Evolutionary conservation across 2,113 vertebrate genomes (phyloP).

Genomic region (Bostrychus sinensis): DNA sequence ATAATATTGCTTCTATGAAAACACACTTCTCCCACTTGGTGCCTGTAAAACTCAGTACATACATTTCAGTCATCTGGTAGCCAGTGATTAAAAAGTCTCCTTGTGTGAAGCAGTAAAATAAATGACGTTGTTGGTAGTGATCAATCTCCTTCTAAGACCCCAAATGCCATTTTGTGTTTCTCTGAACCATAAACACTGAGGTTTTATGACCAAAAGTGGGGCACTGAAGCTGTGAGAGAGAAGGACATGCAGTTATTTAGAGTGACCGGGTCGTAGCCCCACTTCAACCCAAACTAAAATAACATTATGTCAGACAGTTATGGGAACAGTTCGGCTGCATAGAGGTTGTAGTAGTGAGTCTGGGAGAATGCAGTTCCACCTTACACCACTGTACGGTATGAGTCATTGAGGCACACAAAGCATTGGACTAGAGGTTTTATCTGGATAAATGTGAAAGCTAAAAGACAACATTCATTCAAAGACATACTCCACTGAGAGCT

Average conservation of each 20-base stretch:
- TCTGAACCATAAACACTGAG: slow-evolving; percentile 46
- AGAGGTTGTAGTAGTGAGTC: slow-evolving; percentile 13
- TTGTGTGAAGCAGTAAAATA: slow-evolving; percentile 18
- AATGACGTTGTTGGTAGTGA: slow-evolving; percentile 13
- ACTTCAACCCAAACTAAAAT: slow-evolving; percentile 62
- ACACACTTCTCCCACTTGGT: neutral
- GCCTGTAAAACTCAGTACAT: neutral
- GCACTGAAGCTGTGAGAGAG: slow-evolving; percentile 44
- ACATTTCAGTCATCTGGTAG: slow-evolving; percentile 16
- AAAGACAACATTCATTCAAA: slow-evolving; percentile 17
- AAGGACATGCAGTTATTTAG: slow-evolving; percentile 45
- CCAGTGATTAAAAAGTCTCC: slow-evolving; percentile 30
- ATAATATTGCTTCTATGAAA: neutral
- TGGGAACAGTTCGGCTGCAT: slow-evolving; percentile 54
- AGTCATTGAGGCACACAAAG: slow-evolving; percentile 13
- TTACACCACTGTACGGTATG: neutral
- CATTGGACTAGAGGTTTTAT: too few relatives aligned
- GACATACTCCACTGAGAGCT: neutral
- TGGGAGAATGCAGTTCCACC: slow-evolving; percentile 30
- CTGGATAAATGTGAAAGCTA: too few relatives aligned
- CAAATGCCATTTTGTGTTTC: slow-evolving; percentile 20
- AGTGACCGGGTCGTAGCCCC: slow-evolving; percentile 48
- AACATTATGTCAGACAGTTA: slow-evolving; percentile 67
- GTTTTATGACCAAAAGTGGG: slow-evolving; percentile 59
- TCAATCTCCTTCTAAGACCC: slow-evolving; percentile 26